Evolutionary conservation across 1,140 invertebrate genomes (phyloP), one percentile per base, ranked within the genome.

Genomic region (Drosophila tsacasi): DNA sequence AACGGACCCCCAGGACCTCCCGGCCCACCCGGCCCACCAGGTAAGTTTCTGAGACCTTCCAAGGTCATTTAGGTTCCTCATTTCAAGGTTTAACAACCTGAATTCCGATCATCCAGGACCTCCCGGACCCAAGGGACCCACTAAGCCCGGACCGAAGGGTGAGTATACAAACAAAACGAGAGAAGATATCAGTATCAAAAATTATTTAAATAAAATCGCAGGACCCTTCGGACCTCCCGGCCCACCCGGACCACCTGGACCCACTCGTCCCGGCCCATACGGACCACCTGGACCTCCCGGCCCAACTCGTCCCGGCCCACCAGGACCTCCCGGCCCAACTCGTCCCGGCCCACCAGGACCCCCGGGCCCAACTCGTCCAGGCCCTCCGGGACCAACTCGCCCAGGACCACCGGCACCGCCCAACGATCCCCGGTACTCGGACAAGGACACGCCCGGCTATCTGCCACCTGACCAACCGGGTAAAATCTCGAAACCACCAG

Each of bases 11-110:
- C 77, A 39, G 92, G 93, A 50, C 91, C 93, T 50, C 79, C 80
- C 49, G 93, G 93, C 35, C 91, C 91, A 46, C 86, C 83, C 50
- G 91, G 91, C 65, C 89, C 89, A 68, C 85, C 85, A 64, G 85
- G 83, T 86, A 86, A 40, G 76, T 42, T 25, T 23, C 4, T 15
- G 9, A 30, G 3, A 9, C 19, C 19, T 42, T 35, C 7, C 17
- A 17, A 19, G 5, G 27, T n/a, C 2, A 19, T 8, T 40, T 37
- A 50, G 23, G 6, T 30, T 25, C 1, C 12, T 0, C 13, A 13
- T 21, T 23, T 19, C 15, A 30, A 1, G 12, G n/a, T 23, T 19
- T 57, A 19, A 35, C 17, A 10, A 2, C 1, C n/a, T n/a, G 0
- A 13, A 54, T 25, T 23, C 3, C 15, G 9, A 44, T 42, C 17